These are phyloP conservation scores for Hapalemur alaotrensis DNA, from an alignment of 2,797 vertebrate genomes.

Conservation along the genomic window DNA sequence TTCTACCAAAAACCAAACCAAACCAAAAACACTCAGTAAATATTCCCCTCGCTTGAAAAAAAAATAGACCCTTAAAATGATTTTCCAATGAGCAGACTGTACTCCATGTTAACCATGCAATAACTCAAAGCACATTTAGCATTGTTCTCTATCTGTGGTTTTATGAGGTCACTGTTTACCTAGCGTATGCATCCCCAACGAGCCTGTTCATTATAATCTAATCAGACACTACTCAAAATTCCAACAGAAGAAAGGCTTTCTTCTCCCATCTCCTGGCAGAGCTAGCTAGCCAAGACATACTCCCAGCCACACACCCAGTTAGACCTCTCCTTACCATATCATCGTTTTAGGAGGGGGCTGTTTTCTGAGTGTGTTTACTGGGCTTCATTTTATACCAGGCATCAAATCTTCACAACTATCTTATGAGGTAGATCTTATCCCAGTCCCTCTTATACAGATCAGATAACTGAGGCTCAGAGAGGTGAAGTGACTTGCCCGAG, in stretches of 20 bases:
- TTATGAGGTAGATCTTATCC: neutral
- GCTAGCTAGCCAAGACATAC: neutral
- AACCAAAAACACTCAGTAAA: constrained; percentile 26
- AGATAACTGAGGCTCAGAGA: neutral
- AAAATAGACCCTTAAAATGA: constrained; percentile 3
- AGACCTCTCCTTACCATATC: neutral
- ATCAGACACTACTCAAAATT: constrained; percentile 22
- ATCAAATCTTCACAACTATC: neutral
- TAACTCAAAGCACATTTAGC: constrained; percentile 43
- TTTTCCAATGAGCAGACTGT: constrained; percentile 43
- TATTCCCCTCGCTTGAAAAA: constrained; percentile 3
- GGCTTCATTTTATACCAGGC: neutral
- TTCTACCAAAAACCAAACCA: neutral
- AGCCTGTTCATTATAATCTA: constrained; percentile 14
- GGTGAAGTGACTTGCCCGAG: neutral
- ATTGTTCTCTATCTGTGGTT: neutral
- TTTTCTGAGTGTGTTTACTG: neutral
- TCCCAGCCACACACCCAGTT: neutral
- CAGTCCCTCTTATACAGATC: neutral
- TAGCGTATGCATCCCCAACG: neutral
- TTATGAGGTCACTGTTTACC: constrained; percentile 32
- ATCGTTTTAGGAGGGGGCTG: neutral
- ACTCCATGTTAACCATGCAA: neutral
- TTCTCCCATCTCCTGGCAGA: neutral
- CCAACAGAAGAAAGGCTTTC: neutral